Conservation (phyloP, 2,797 vertebrate species). For the Pterois miles region DNA sequence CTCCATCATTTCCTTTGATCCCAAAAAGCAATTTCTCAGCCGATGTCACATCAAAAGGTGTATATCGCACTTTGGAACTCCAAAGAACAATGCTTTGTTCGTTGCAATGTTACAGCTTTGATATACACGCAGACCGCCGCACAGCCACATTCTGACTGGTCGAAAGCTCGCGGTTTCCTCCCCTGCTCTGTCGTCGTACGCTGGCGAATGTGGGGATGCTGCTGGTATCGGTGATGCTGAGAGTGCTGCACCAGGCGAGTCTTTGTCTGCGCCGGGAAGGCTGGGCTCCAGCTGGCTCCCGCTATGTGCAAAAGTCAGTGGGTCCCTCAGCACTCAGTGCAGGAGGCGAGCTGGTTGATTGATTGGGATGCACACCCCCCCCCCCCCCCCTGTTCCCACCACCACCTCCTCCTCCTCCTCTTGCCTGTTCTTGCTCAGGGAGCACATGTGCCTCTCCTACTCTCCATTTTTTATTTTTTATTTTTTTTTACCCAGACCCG, state of each 20-base stretch:
- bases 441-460: conserved; percentile 61
- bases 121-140: background rate
- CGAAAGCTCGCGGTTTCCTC: conserved; percentile 6
- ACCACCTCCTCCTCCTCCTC: conserved; percentile 17
- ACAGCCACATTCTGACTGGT: conserved; percentile 7
- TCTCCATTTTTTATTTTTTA: conserved; percentile 40
- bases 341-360: conserved; percentile 65
- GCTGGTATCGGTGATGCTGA: conserved; percentile 62
- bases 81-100: background rate
- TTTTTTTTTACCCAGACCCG: conserved; percentile 14
- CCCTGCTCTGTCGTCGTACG: conserved; percentile 7
- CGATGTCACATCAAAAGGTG: conserved; percentile 3
- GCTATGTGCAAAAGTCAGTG: conserved; percentile 73
- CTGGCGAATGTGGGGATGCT: conserved; percentile 47
- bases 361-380: conserved; percentile 69
- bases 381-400: background rate
- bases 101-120: conserved; percentile 1
- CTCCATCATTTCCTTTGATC: background rate
- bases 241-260: conserved; percentile 56
- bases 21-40: background rate
- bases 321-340: conserved; percentile 69
- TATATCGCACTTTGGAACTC: background rate
- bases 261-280: conserved; percentile 71
- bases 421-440: conserved; percentile 38
- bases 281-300: conserved; percentile 76